Evolutionary conservation across 2,113 vertebrate genomes (phyloP).

Genomic region (Oriolus oriolus): DNA sequence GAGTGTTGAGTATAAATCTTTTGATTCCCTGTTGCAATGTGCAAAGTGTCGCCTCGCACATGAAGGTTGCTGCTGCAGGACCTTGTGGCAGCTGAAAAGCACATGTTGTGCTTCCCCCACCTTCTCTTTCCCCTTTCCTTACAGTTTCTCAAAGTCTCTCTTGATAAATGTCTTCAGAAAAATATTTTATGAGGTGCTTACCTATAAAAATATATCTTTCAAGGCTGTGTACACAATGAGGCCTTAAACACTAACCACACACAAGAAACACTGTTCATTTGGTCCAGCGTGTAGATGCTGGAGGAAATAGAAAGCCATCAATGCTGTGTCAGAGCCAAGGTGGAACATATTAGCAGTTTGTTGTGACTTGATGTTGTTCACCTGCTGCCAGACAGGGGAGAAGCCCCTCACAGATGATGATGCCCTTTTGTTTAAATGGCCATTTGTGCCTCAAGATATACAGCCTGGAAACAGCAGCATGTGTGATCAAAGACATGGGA

Average conservation of each 20-base stretch:
- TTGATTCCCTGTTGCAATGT: constrained; percentile 68
- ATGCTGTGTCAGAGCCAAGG: not conserved
- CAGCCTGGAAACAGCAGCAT: not conserved
- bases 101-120: constrained; percentile 71
- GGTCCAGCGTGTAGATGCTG: not conserved
- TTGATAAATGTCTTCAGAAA: constrained; percentile 79
- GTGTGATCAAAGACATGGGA: not conserved
- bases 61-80: constrained; percentile 40
- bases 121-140: constrained; percentile 22
- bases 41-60: constrained; percentile 65
- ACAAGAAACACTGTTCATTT: constrained; percentile 23
- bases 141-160: constrained; percentile 66
- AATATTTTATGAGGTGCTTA: constrained; percentile 73
- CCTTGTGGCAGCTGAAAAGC: constrained; percentile 80
- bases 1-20: constrained; percentile 83
- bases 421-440: not conserved
- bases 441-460: not conserved
- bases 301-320: not conserved
- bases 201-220: constrained; percentile 73
- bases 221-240: constrained; percentile 21
- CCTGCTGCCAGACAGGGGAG: not conserved
- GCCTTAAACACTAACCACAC: constrained; percentile 57
- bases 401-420: not conserved
- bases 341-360: constrained; percentile 51
- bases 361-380: constrained; percentile 56